Conservation (phyloP, 2,797 vertebrate species). For the Pogonophryne albipinna region DNA sequence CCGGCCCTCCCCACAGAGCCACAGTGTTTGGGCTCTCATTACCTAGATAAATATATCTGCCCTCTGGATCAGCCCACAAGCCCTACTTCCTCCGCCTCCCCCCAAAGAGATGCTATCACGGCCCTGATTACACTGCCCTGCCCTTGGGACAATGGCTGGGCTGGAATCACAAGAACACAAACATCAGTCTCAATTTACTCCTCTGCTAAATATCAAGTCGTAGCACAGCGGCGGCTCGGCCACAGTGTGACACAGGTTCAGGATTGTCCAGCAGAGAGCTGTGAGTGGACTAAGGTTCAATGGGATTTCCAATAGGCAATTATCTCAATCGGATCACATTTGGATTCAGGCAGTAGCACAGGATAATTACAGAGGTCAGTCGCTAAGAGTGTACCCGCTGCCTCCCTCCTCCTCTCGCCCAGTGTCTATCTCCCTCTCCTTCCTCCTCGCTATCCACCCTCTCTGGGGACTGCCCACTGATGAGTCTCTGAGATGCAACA, state of each 20-base stretch:
- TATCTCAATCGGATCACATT: conserved; percentile 84
- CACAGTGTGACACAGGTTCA: conserved; percentile 59
- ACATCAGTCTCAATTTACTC: conserved; percentile 80
- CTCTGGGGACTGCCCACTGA: conserved; percentile 80
- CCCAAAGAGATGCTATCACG: conserved; percentile 83
- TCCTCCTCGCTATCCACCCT: conserved; percentile 51
- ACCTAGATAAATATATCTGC: conserved; percentile 85
- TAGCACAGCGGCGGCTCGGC: conserved; percentile 53
- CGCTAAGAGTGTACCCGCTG: conserved; percentile 59
- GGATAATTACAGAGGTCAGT: conserved; percentile 86
- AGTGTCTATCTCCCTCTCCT: conserved; percentile 55
- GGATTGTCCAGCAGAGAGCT: conserved; percentile 51
- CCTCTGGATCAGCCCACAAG: conserved; percentile 76
- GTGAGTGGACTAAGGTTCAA: conserved; percentile 70
- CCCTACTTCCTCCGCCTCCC: conserved; percentile 59
- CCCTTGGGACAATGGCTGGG: conserved; percentile 80
- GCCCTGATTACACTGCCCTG: conserved; percentile 82
- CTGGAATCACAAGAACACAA: conserved; percentile 79
- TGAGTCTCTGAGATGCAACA: conserved; percentile 83
- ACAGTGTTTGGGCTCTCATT: conserved; percentile 83
- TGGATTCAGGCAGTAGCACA: conserved; percentile 81
- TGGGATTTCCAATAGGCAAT: conserved; percentile 81
- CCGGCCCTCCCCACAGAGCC: conserved; percentile 78
- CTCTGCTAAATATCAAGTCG: conserved; percentile 71
- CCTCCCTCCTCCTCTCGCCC: conserved; percentile 20